phyloP scores from a whole-genome alignment of 1,140 invertebrate genomes.

The Sarcophaga bullata region DNA sequence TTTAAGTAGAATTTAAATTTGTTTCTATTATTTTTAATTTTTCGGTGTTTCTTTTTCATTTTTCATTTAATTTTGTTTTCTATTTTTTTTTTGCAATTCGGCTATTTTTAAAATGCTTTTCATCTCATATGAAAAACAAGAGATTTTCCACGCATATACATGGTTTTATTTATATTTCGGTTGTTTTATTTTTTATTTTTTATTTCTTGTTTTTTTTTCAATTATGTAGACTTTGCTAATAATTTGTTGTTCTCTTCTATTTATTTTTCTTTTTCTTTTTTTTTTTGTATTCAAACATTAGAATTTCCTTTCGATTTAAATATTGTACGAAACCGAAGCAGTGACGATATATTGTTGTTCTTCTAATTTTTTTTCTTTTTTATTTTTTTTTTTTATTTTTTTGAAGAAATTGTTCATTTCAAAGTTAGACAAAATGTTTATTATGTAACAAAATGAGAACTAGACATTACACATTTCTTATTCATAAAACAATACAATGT shows the following conservation, averaged over 20 bases:
- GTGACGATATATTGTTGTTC: neutral
- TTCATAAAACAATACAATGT: neutral
- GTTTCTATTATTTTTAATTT: neutral
- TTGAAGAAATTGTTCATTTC: neutral
- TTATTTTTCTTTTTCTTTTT: neutral
- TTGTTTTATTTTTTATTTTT: neutral
- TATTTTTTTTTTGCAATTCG: conserved; percentile 8
- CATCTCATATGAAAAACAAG: neutral
- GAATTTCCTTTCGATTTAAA: neutral
- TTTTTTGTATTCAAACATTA: neutral
- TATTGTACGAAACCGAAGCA: neutral
- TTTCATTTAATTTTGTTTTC: neutral
- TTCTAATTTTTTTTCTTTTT: neutral
- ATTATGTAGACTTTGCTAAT: neutral
- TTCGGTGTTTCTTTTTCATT: neutral
- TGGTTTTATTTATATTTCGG: neutral
- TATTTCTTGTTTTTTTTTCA: too few species aligned
- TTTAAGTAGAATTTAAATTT: neutral
- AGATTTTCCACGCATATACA: conserved; percentile 14
- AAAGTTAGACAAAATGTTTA: conserved; percentile 8
- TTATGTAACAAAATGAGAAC: neutral
- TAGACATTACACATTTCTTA: conserved; percentile 16
- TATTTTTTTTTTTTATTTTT: neutral
- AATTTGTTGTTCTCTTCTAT: conserved; percentile 5
- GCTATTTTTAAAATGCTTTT: conserved; percentile 3